Evolutionary conservation across 2,888 invertebrate species (phyloP), one percentile per base, ranked within the genome.

Genomic region (Andrena minutula): DNA sequence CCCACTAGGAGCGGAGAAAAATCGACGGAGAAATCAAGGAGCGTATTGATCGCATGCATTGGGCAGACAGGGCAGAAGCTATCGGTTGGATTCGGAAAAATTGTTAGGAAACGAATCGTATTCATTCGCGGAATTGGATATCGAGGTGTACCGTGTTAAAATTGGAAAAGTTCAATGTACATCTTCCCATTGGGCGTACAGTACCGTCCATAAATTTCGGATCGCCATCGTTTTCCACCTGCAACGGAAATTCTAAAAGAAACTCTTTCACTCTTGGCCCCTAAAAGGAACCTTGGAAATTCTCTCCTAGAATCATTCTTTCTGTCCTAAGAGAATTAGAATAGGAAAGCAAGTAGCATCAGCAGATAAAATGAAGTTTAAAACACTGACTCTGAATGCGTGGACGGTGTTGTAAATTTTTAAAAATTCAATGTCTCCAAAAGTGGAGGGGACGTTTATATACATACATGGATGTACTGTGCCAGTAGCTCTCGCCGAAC

Each of bases 41-140:
- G 56, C 16, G 30, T 2, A 26, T 63, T 12, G 23, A 78, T 61
- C 41, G 35, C 20, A 30, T 23, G 56, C 8, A 47, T 12, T 7
- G 53, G 41, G 0, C n/a, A 7, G 28, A 47, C 7, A 6, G 20
- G 30, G 26, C 8, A 10, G 47, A 16, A 3, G 10, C 35, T 16
- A 35, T 53, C 58, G 16, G 63, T 23, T 16, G 41, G 61, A 2
- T 51, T 77, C 26, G 16, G 41, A 71, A 28, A 71, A 77, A 72
- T 79, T 30, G 30, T 35, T 58, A 12, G 41, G 16, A 32, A 70
- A 64, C 1, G 60, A 64, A 71, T 71, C 10, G 49, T 28, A 28
- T 23, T 71, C n/a, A 3, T 47, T 51, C 23, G 51, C 5, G 35
- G 58, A 77, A 64, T 64, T 64, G 56, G 35, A 71, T 58, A 49